Base-by-base conservation (phyloP, 2,797 vertebrate species). In the Carapus acus region DNA sequence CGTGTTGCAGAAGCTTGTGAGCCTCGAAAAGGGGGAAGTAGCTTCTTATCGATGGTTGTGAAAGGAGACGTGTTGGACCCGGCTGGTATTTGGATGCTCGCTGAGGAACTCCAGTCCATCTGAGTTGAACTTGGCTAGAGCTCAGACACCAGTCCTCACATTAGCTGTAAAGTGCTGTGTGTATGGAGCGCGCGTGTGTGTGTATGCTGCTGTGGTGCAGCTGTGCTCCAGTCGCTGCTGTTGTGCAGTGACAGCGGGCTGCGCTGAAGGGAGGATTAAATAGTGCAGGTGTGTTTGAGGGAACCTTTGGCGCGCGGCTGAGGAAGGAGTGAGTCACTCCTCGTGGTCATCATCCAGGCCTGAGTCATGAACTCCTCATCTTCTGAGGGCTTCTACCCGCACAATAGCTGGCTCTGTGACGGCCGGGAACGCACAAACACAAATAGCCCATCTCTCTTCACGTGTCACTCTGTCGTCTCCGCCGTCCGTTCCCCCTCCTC, bases 261-360 rank as follows among this genome's bases (percentile, higher is more conserved):
- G 71, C 58, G 62, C 62, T 67, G 64, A 45, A 75, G 70, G 54
- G 75, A 82, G 77, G 74, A 77, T 76, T 84, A 75, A 68, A 79
- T 43, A 44, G 43, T 82, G 84, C 87, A 88, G 87, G 86, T 90
- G 86, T 84, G 81, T 82, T 79, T 71, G 74, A 81, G 67, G 68
- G 64, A 84, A 78, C 69, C 64, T 77, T 78, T 86, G 85, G 85
- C 83, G 16, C 61, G 48, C 33, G 37, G 53, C 61, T 13, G 62
- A 78, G 86, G 88, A 87, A 87, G 76, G 67, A 87, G 72, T 89
- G 87, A 89, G 82, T 90, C 87, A 90, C 73, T 74, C 72, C 41
- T 70, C 68, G 48, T 71, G 67, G 63, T 85, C 73, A 69, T 79
- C 73, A 74, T 83, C 81, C 76, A 79, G 65, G 66, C 73, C 75